Percentiles rank a stretch among this genome's conserved stretches.
phyloP scores from a whole-genome alignment of 2,797 vertebrate genomes.

The Bufotes viridis region DNA sequence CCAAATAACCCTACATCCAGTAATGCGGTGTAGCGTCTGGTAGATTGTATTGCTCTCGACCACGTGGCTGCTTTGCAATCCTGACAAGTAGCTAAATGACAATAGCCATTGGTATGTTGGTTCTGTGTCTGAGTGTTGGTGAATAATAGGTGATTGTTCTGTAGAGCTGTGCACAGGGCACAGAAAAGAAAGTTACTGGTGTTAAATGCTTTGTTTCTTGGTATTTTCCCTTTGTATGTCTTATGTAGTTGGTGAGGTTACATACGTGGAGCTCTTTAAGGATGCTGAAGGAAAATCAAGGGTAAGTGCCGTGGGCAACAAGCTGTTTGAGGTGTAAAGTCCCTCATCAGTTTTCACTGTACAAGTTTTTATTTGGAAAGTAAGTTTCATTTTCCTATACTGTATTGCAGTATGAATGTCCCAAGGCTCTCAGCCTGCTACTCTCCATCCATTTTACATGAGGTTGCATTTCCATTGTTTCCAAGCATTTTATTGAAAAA shows the following conservation, averaged over 20 bases:
- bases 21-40: slow-evolving; percentile 87
- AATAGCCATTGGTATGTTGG: slow-evolving; percentile 90
- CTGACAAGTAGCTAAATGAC: slow-evolving; percentile 90
- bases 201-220: slow-evolving; percentile 99
- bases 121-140: slow-evolving; percentile 96
- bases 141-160: slow-evolving; percentile 93
- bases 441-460: slow-evolving; percentile 68
- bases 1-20: slow-evolving; percentile 84
- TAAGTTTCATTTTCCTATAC: slow-evolving; percentile 83
- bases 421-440: slow-evolving; percentile 76
- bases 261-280: slow-evolving; percentile 99
- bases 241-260: slow-evolving; percentile 99
- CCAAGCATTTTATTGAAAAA: slow-evolving; percentile 72
- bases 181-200: slow-evolving; percentile 94
- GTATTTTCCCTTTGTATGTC: slow-evolving; percentile 99
- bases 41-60: slow-evolving; percentile 86
- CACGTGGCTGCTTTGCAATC: slow-evolving; percentile 91
- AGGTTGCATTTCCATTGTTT: slow-evolving; percentile 72
- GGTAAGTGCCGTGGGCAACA: slow-evolving; percentile 98
- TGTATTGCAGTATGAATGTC: slow-evolving; percentile 75
- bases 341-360: slow-evolving; percentile 93
- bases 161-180: slow-evolving; percentile 96
- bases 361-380: slow-evolving; percentile 77
- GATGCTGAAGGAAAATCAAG: slow-evolving; percentile 99
- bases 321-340: slow-evolving; percentile 96